Percentiles rank a stretch among this genome's conserved stretches.
Evolutionary conservation across 2,888 invertebrate species (phyloP).

Genomic region (Acanthoscelides obtectus): DNA sequence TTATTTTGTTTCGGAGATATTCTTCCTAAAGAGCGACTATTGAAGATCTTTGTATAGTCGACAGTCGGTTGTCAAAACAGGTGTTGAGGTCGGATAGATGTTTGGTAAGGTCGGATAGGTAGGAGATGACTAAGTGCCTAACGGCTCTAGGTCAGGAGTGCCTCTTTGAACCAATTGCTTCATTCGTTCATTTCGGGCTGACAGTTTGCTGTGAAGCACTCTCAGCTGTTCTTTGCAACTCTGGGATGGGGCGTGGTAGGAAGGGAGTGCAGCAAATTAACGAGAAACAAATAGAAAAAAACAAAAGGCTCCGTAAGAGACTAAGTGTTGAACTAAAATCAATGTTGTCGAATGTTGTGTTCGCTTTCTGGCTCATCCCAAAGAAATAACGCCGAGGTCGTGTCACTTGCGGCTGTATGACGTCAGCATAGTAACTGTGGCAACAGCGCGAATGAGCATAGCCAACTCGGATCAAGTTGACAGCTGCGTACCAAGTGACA

Average conservation of each 20-base stretch:
- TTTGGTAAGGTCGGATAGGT: slow-evolving; percentile 16
- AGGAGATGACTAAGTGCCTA: slow-evolving; percentile 54
- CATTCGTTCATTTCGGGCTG: slow-evolving; percentile 82
- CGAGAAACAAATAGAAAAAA: slow-evolving; percentile 44
- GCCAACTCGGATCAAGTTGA: no score
- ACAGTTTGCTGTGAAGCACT: slow-evolving; percentile 81
- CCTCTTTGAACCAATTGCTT: slow-evolving; percentile 84
- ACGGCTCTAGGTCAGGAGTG: slow-evolving; percentile 70
- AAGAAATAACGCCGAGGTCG: no score
- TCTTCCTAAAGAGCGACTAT: background rate
- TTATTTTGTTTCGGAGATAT: slow-evolving; percentile 10
- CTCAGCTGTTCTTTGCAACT: slow-evolving; percentile 81
- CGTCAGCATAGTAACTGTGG: no score
- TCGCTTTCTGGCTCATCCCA: slow-evolving; percentile 37
- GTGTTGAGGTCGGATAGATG: slow-evolving; percentile 14
- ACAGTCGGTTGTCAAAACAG: background rate
- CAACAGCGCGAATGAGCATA: no score
- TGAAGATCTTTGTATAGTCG: background rate
- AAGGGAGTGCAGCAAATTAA: slow-evolving; percentile 49
- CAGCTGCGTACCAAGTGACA: no score
- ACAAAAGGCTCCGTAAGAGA: slow-evolving; percentile 43
- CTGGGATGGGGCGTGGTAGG: slow-evolving; percentile 49
- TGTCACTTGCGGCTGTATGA: no score
- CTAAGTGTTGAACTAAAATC: slow-evolving; percentile 26
- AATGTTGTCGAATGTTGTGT: slow-evolving; percentile 38